Evolutionary conservation across 2,888 invertebrate genomes (phyloP).

Genomic region (Gerris lacustris): DNA sequence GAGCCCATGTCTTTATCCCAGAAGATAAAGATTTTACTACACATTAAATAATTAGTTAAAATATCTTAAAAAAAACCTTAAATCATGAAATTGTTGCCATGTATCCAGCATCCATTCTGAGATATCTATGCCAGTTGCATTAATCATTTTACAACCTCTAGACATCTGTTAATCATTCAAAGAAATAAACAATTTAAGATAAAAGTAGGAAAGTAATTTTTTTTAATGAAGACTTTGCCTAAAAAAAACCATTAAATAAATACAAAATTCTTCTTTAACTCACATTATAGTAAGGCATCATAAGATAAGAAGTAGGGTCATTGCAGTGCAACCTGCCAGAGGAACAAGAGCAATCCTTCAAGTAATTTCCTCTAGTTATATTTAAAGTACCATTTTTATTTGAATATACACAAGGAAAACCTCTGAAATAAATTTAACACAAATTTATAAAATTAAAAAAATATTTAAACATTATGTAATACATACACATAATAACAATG

Average conservation of each 20-base stretch:
- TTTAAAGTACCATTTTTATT: background rate
- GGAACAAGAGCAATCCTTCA: background rate
- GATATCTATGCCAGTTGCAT: conserved; percentile 21
- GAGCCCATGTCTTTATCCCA: too few relatives aligned
- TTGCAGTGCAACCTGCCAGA: background rate
- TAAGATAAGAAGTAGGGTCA: background rate
- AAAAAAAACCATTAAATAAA: too few relatives aligned
- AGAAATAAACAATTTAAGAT: too few relatives aligned
- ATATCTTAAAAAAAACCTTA: background rate
- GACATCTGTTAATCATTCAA: conserved; percentile 14
- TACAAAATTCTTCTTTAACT: background rate
- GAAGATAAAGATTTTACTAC: too few relatives aligned
- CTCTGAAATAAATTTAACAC: too few relatives aligned
- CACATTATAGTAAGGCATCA: background rate
- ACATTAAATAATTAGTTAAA: too few relatives aligned
- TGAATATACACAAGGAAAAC: too few relatives aligned
- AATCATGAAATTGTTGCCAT: conserved; percentile 12
- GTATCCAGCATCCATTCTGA: conserved; percentile 23
- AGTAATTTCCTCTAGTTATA: background rate
- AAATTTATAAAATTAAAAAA: too few relatives aligned
- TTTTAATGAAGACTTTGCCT: too few relatives aligned
- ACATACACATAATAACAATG: too few relatives aligned
- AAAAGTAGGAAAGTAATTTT: too few relatives aligned
- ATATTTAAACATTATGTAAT: too few relatives aligned
- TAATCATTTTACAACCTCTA: conserved; percentile 18